phyloP scores from a whole-genome alignment of 2,888 invertebrate genomes.

The Diadegma fenestrale region DNA sequence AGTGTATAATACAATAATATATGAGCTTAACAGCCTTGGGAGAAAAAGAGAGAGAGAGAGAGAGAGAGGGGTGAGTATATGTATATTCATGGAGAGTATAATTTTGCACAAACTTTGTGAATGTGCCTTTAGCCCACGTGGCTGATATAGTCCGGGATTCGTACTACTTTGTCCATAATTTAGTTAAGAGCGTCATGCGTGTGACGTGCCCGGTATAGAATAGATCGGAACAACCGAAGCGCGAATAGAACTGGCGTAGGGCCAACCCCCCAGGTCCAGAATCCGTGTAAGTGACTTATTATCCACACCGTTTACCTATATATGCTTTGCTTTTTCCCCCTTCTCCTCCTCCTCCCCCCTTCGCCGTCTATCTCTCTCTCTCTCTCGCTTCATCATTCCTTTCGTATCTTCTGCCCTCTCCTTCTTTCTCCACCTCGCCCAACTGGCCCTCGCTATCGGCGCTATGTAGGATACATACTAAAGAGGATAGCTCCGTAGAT shows the following conservation, averaged over 20 bases:
- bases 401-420: background rate
- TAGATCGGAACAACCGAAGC: constrained; percentile 84
- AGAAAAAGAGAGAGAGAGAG: constrained; percentile 20
- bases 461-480: constrained; percentile 67
- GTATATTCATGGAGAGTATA: constrained; percentile 35
- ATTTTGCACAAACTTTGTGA: constrained; percentile 76
- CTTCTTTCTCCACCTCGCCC: constrained; percentile 38
- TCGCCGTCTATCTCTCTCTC: too few species aligned
- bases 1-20: constrained; percentile 45
- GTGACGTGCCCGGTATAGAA: constrained; percentile 84
- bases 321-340: constrained; percentile 72
- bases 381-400: constrained; percentile 32
- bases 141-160: constrained; percentile 75
- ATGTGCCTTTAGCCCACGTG: constrained; percentile 78
- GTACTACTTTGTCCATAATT: constrained; percentile 85
- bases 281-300: constrained; percentile 85
- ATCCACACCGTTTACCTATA: constrained; percentile 82
- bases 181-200: constrained; percentile 85
- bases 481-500: constrained; percentile 66
- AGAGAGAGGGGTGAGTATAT: background rate
- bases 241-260: constrained; percentile 84
- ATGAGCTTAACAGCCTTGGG: background rate
- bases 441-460: constrained; percentile 61
- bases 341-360: background rate
- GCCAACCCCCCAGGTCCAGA: constrained; percentile 83